These are phyloP conservation scores for Tokudaia muenninki DNA, from an alignment of 2,797 vertebrate genomes.

Conservation along the genomic window DNA sequence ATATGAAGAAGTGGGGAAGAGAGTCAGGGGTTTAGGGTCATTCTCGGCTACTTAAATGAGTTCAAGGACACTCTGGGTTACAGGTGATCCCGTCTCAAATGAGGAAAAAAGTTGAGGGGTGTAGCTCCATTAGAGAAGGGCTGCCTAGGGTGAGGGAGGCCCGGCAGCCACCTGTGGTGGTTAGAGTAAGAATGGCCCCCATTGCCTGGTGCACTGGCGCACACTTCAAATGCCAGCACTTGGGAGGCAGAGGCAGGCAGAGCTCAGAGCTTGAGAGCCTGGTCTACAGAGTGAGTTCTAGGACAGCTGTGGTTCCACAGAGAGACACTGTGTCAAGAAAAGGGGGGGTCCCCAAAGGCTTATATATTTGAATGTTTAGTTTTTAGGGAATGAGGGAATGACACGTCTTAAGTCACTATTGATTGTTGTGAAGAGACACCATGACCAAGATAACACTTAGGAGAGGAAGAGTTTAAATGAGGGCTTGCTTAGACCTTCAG, in stretches of 20 bases:
- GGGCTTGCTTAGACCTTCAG: not conserved
- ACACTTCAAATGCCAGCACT: not conserved
- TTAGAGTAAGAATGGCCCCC: not conserved
- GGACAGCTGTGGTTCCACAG: not conserved
- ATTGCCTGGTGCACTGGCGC: too few species aligned
- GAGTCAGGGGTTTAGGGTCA: not conserved
- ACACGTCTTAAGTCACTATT: not conserved
- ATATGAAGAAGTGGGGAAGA: not conserved
- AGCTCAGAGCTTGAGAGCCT: not conserved
- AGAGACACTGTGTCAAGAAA: not conserved
- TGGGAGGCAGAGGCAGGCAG: not conserved
- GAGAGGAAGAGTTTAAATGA: not conserved
- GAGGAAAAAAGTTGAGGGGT: not conserved
- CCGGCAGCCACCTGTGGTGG: too few species aligned
- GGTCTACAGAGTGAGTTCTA: not conserved
- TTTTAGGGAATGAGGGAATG: too few species aligned
- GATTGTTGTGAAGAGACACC: not conserved
- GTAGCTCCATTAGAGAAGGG: too few species aligned
- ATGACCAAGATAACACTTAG: not conserved
- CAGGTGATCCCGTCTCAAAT: not conserved
- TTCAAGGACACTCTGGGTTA: not conserved
- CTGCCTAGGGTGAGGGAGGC: not conserved
- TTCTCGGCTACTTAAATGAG: not conserved
- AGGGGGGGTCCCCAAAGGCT: not conserved
- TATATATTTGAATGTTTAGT: not conserved